Conservation (phyloP, 2,888 invertebrate genomes). For the Flexamia atlantica region DNA sequence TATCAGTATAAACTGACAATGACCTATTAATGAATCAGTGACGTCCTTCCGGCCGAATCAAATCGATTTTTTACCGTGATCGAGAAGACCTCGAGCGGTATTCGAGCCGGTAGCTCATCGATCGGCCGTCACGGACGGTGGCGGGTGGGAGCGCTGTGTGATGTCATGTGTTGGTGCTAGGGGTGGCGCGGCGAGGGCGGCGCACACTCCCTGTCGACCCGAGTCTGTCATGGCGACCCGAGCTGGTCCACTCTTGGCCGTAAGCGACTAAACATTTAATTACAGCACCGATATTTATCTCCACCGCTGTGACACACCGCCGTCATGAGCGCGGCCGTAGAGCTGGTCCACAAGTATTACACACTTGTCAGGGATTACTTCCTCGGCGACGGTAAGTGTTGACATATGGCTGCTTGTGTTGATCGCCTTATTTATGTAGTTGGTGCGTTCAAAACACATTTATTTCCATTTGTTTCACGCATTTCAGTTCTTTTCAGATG, state of each 20-base stretch:
- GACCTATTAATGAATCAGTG: too few species aligned
- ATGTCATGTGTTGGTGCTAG: constrained; percentile 1
- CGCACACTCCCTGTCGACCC: neutral
- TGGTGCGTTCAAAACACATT: neutral
- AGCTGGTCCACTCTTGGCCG: neutral
- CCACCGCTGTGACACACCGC: neutral
- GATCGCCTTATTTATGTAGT: neutral
- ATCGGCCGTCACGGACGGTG: neutral
- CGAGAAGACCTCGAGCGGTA: neutral
- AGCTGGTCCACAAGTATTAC: constrained; percentile 16
- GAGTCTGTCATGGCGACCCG: constrained; percentile 19
- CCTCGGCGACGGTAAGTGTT: constrained; percentile 30
- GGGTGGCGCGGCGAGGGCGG: neutral
- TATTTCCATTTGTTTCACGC: neutral
- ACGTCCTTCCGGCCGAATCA: neutral
- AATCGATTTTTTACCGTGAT: neutral
- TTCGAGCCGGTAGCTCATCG: neutral
- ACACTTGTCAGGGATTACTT: constrained; percentile 19
- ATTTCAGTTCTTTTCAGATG: neutral
- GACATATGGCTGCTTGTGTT: constrained; percentile 32
- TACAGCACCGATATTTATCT: constrained; percentile 3
- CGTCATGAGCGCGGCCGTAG: constrained; percentile 11
- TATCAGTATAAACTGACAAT: too few species aligned
- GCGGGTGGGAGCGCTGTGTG: neutral
- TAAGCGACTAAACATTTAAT: neutral